Percentiles rank a stretch among this genome's conserved stretches.
These are phyloP conservation scores for Parnassius mnemosyne DNA, from an alignment of 2,888 invertebrate species.

Conservation along the genomic window DNA sequence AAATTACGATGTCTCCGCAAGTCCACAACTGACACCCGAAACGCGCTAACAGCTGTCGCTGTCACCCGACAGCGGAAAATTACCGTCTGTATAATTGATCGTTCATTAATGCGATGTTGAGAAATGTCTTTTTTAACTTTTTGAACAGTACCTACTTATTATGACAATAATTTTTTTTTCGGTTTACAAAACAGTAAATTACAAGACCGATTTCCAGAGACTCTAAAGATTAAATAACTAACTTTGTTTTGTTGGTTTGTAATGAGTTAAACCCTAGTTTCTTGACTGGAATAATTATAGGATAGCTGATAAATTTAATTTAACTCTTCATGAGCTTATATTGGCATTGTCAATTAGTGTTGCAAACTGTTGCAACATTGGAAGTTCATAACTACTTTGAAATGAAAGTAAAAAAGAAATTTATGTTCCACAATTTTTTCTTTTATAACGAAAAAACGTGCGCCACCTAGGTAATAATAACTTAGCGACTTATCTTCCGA, in stretches of 20 bases:
- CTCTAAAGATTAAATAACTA: too few species aligned
- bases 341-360: neutral
- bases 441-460: slow-evolving; percentile 12
- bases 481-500: neutral
- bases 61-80: slow-evolving; percentile 5
- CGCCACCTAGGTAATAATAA: neutral
- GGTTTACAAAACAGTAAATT: too few species aligned
- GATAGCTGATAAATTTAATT: neutral
- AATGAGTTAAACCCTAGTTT: neutral
- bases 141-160: too few species aligned
- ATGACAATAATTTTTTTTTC: too few species aligned
- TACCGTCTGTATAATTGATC: slow-evolving; percentile 14
- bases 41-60: slow-evolving; percentile 8
- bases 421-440: slow-evolving; percentile 2
- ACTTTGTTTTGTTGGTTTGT: neutral
- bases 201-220: too few species aligned
- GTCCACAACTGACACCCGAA: slow-evolving; percentile 7
- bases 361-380: too few species aligned
- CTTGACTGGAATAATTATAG: neutral
- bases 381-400: too few species aligned
- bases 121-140: neutral
- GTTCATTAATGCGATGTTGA: neutral
- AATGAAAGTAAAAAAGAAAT: too few species aligned
- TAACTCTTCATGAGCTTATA: neutral
- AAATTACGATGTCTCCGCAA: slow-evolving; percentile 2